phyloP scores from a whole-genome alignment of 2,888 invertebrate species.

The Rhabditoides inermis region DNA sequence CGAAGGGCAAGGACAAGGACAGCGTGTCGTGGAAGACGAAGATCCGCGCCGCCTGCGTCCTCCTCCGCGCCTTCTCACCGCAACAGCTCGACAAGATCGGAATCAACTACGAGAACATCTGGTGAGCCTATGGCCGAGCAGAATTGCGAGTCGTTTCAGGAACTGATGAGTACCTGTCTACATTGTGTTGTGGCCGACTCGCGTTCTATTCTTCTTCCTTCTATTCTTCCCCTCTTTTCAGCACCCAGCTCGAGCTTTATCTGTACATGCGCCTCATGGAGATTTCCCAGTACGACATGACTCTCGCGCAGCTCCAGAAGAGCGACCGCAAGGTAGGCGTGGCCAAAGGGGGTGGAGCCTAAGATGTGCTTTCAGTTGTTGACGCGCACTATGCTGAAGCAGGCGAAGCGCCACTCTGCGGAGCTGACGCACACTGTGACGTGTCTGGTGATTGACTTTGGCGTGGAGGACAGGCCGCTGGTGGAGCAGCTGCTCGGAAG shows the following conservation, averaged over 20 bases:
- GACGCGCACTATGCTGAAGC: no score
- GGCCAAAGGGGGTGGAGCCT: no score
- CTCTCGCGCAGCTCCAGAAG: no score
- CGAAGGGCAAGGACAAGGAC: no score
- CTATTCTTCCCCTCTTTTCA: no score
- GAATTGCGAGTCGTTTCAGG: not conserved
- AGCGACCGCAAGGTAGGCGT: no score
- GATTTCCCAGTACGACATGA: no score
- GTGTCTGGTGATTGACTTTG: constrained; percentile 5
- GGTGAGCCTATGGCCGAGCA: not conserved
- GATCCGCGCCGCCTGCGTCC: constrained; percentile 7
- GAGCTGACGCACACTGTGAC: constrained; percentile 5
- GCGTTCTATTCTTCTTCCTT: no score
- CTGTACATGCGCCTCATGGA: no score
- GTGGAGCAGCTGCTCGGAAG: constrained; percentile 8
- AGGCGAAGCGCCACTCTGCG: no score
- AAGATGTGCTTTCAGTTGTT: no score
- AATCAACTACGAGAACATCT: not conserved
- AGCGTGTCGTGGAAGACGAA: no score
- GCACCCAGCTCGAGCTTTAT: constrained; percentile 8
- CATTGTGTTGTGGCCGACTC: not conserved
- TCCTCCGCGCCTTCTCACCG: constrained; percentile 2
- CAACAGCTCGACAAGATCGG: not conserved
- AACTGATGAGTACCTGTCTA: not conserved
- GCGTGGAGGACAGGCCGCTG: constrained; percentile 1